Base-by-base conservation (phyloP, 2,113 vertebrate species). In the Uria aalge region DNA sequence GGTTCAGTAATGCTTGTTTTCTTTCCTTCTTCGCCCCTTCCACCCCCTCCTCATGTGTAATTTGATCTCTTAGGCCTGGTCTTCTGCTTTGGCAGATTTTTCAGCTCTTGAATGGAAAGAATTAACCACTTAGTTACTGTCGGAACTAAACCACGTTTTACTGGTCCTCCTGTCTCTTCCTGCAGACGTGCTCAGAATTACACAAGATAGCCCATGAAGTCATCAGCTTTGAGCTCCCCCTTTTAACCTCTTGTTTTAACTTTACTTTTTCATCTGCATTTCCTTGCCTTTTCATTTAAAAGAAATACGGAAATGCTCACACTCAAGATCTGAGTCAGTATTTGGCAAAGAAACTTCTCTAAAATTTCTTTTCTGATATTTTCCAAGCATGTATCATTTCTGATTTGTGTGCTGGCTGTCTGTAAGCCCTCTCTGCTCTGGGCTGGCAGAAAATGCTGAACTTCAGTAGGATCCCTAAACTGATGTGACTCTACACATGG, bases 21-120 rank as follows among this genome's bases (percentile, higher is more conserved):
- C 96, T 96, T 96, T 97, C 94, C 97, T 73, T 72, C 95, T 76
- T 96, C 94, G 76, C 93, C 96, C 92, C 73, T 95, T 96, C 97
- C 93, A 90, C 92, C 93, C 97, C 96, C 95, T 97, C 97, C 98
- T 96, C 96, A 92, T 64, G 84, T 94, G 98, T 98, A 98, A 98
- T 32, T 90, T 96, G 98, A 98, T 97, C 98, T 94, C 72, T 41
- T 38, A 94, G 96, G 98, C 98, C 96, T 98, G 97, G 92, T 97
- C 96, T 93, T 97, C 96, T 97, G 96, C 97, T 97, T 81, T 95
- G 75, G 95, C 97, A 97, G 97, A 97, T 97, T 98, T 96, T 93
- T 92, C 95, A 53, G 92, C 95, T 94, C 97, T 97, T 72, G 95
- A 90, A 89, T 94, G 89, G 93, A 93, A 94, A 92, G 82, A 72